Percentiles rank a stretch among this genome's conserved stretches.
These are phyloP conservation scores for Saguinus midas DNA, from an alignment of 2,113 vertebrate genomes.

Conservation along the genomic window DNA sequence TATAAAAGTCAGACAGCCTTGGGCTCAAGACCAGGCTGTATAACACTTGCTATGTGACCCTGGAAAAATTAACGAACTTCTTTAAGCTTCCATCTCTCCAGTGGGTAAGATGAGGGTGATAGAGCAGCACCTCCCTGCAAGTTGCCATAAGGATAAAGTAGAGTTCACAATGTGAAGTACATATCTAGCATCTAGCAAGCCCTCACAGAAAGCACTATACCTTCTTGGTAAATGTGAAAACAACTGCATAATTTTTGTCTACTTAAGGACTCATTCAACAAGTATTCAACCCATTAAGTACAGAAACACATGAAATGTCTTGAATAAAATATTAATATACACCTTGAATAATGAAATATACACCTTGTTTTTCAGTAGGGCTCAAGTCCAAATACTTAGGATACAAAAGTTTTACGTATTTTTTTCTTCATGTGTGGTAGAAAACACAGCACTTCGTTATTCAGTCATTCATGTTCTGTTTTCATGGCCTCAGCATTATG, in stretches of 20 bases:
- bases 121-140: neutral
- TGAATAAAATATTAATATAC: neutral
- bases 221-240: neutral
- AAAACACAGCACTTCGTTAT: constrained; percentile 10
- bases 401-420: neutral
- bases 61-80: neutral
- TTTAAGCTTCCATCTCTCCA: neutral
- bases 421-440: neutral
- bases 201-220: neutral
- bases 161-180: too few relatives aligned
- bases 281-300: neutral
- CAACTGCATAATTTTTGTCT: neutral
- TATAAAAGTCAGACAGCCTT: neutral
- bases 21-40: neutral
- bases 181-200: neutral
- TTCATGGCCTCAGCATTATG: constrained; percentile 35
- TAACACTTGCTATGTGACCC: neutral
- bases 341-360: neutral
- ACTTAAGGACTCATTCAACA: neutral
- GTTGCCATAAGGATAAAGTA: neutral
- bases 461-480: constrained; percentile 45
- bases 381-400: neutral
- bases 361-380: neutral
- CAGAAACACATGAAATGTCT: neutral
- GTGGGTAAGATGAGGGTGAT: neutral